Base-by-base conservation (phyloP, 1,140 invertebrate genomes). In the Aphaenogaster floridana region DNA sequence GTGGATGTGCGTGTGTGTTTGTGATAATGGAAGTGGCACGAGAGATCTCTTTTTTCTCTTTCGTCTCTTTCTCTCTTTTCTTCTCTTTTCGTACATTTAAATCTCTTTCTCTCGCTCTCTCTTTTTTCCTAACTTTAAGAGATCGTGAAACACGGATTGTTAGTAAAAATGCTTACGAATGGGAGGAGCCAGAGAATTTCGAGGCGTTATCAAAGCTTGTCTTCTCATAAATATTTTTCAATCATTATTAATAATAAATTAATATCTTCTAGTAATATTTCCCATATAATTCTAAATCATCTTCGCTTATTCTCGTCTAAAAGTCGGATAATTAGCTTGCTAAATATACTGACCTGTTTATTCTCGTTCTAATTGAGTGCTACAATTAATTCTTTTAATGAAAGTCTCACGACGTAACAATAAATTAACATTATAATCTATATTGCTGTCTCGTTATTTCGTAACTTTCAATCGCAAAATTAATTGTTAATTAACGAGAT, bases 1-100 rank as follows among this genome's bases (percentile, higher is more conserved):
- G 77, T 88, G 52, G 54, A 71, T 88, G 76, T 80, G 78, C 88
- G 74, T 90, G 52, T 74, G 78, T 88, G 77, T 77, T 61, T 77
- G 69, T 80, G 77, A 86, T 81, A 81, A 81, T 84, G 77, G 79
- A 91, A 81, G 69, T 77, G 63, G 52, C 57, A 71, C 57, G 81
- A 88, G 77, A 90, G 52, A 86, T 80, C 50, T 90, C 57, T 71
- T 64, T 87, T 45, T 89, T 79, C 42, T 79, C 34, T 79, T 64
- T 90, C 59, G 15, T 54, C 68, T 85, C 87, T 52, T 86, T 76
- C 52, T 17, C 39, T 81, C 71, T 50, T 48, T 81, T 63, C 64
- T 59, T 76, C 54, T 76, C 39, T 50, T 72, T 72, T 15, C 21
- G 21, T 77, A 52, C 28, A 52, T 78, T 17, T 85, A 50, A 69